Percentiles rank a stretch among this genome's conserved stretches.
These are phyloP conservation scores for Tapera naevia DNA, from an alignment of 2,797 vertebrate genomes.

Conservation along the genomic window DNA sequence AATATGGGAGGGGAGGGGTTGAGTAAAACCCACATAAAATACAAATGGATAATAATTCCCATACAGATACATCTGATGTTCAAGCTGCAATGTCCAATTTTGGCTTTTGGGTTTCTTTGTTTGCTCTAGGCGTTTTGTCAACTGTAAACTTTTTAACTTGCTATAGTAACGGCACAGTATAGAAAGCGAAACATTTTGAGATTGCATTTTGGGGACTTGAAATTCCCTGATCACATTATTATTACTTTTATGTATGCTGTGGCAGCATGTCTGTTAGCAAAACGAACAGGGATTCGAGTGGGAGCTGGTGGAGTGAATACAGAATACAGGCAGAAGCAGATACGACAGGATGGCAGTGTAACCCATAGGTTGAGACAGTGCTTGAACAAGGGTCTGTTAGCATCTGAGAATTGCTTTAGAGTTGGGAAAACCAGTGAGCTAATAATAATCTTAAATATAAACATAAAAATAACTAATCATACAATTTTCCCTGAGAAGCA, in stretches of 20 bases:
- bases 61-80: not conserved
- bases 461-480: not conserved
- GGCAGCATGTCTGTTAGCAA: conserved; percentile 36
- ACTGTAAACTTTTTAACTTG: not conserved
- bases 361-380: not conserved
- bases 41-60: not conserved
- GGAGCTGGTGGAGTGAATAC: conserved; percentile 10
- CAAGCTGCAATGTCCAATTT: not conserved
- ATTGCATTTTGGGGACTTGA: conserved; percentile 43
- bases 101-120: not conserved
- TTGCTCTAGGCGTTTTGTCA: not conserved
- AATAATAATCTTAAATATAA: not conserved
- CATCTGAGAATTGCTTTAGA: not conserved
- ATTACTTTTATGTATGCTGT: not conserved
- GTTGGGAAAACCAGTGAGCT: not conserved
- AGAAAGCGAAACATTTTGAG: not conserved
- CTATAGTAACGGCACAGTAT: not conserved
- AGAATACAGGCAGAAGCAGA: not conserved
- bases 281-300: not conserved
- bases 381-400: not conserved
- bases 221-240: conserved; percentile 59
- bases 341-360: not conserved
- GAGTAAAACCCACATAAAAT: not conserved
- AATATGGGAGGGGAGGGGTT: no score
- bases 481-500: not conserved